phyloP scores from a whole-genome alignment of 2,888 invertebrate genomes.

The Agrotis exclamationis region DNA sequence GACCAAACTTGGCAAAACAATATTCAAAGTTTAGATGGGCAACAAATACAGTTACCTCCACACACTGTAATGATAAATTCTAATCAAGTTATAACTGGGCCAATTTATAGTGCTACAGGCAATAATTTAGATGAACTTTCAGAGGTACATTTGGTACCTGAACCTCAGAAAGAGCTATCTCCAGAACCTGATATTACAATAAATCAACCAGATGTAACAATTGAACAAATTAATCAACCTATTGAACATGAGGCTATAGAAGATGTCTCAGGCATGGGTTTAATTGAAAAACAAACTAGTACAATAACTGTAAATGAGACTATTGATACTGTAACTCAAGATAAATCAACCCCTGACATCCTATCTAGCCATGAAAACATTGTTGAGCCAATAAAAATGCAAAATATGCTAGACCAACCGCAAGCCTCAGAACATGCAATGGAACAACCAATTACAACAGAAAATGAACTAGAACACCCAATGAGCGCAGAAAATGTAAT shows the following conservation, averaged over 20 bases:
- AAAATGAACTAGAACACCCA: slow-evolving; percentile 16
- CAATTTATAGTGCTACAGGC: slow-evolving; percentile 56
- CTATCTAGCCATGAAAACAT: slow-evolving; percentile 29
- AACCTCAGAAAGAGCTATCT: slow-evolving; percentile 58
- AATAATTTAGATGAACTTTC: slow-evolving; percentile 70
- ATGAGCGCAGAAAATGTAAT: slow-evolving; percentile 22
- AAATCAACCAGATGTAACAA: slow-evolving; percentile 40
- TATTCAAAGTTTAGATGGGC: slow-evolving; percentile 68
- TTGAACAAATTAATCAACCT: slow-evolving; percentile 43
- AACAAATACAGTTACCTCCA: slow-evolving; percentile 66
- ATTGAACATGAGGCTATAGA: slow-evolving; percentile 28
- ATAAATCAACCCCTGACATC: slow-evolving; percentile 42
- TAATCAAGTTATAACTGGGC: slow-evolving; percentile 58
- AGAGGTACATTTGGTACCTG: slow-evolving; percentile 68
- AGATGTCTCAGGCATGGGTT: slow-evolving; percentile 8
- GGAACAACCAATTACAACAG: slow-evolving; percentile 23
- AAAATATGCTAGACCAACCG: slow-evolving; percentile 35
- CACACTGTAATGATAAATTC: slow-evolving; percentile 63
- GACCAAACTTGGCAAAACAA: slow-evolving; percentile 79
- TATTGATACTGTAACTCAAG: slow-evolving; percentile 23
- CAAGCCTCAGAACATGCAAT: slow-evolving; percentile 22
- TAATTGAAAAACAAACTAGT: slow-evolving; percentile 35
- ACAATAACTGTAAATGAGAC: slow-evolving; percentile 22
- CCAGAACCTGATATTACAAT: slow-evolving; percentile 40
- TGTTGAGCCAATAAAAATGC: slow-evolving; percentile 35